phyloP scores from a whole-genome alignment of 2,113 vertebrate genomes.

The Calidris pugnax region DNA sequence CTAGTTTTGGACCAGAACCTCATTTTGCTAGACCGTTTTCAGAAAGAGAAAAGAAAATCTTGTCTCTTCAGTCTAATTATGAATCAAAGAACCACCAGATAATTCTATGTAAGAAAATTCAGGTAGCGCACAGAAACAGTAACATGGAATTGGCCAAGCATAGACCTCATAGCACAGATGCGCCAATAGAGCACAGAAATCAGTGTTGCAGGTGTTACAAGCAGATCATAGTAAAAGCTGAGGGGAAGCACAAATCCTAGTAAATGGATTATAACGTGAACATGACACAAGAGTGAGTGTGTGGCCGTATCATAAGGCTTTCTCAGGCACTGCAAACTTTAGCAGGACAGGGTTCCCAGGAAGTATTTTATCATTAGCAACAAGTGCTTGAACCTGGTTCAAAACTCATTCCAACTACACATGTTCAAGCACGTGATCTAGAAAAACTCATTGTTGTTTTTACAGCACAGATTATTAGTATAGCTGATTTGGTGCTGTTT shows the following conservation, averaged over 20 bases:
- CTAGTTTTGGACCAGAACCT: not conserved
- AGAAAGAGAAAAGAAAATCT: not conserved
- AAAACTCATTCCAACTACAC: not conserved
- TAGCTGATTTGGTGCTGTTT: not conserved
- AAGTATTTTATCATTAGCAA: not conserved
- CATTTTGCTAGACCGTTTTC: not conserved
- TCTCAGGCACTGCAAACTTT: not conserved
- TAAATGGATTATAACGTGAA: not conserved
- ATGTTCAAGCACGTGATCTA: not conserved
- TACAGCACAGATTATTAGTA: not conserved
- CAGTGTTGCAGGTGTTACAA: not conserved
- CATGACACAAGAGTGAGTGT: not conserved
- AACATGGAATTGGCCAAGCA: not conserved
- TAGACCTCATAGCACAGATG: not conserved
- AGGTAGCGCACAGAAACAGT: not conserved
- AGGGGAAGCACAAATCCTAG: not conserved
- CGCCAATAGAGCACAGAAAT: not conserved
- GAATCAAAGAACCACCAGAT: not conserved
- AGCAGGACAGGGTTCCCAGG: not conserved
- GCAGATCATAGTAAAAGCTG: not conserved
- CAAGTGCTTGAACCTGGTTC: not conserved
- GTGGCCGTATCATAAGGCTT: not conserved
- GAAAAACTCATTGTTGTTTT: not conserved
- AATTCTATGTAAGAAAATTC: not conserved
- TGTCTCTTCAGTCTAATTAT: not conserved